Percentiles rank a stretch among this genome's conserved stretches.
Evolutionary conservation across 2,888 invertebrate species (phyloP).

Genomic region (Bruchidius siliquastri): DNA sequence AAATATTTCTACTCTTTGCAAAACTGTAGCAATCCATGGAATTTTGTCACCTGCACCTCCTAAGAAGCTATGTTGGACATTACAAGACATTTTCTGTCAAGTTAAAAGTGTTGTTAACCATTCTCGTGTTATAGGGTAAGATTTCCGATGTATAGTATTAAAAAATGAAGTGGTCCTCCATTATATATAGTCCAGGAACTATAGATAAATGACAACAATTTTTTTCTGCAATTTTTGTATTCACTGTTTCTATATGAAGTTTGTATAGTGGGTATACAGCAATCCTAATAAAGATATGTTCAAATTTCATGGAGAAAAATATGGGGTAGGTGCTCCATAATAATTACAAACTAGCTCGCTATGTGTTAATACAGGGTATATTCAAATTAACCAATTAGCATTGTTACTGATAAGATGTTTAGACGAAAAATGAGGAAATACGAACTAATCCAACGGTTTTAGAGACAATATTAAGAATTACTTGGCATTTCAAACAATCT

Average conservation of each 20-base stretch:
- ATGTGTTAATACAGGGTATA: not conserved
- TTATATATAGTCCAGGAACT: not conserved
- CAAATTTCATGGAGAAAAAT: not conserved
- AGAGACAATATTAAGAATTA: no score
- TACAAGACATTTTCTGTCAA: not conserved
- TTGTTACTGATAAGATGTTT: no score
- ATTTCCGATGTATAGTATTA: not conserved
- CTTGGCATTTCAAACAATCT: no score
- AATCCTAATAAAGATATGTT: not conserved
- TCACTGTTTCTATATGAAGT: not conserved
- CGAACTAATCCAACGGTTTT: no score
- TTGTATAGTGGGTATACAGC: no score
- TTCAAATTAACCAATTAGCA: not conserved
- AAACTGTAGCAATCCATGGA: no score
- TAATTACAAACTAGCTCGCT: not conserved
- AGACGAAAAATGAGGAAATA: no score
- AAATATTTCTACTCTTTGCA: no score
- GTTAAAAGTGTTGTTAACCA: not conserved
- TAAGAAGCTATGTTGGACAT: not conserved
- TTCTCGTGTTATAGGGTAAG: not conserved
- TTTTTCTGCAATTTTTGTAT: not conserved
- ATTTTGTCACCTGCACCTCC: not conserved
- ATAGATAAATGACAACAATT: not conserved
- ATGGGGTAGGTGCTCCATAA: no score
- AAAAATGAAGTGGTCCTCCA: not conserved